A percentile compares a stretch with the other conserved stretches of the same genome.
Conservation (phyloP, 1,140 invertebrate species). For the Scaptomyza graminum region DNA sequence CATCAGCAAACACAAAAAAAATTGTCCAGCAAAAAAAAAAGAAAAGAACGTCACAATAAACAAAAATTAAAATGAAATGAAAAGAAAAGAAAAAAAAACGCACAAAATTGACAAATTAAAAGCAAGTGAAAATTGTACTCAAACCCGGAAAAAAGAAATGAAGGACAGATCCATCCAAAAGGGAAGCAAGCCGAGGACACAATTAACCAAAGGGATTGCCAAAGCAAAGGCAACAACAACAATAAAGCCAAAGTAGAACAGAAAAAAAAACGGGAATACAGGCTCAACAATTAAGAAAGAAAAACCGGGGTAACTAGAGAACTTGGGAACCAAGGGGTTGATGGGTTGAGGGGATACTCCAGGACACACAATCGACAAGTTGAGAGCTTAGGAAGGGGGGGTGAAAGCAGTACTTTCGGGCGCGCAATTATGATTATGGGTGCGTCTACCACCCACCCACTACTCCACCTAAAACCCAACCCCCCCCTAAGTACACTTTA, state of each 20-base stretch:
- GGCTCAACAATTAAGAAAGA: constrained; percentile 62
- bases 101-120: constrained; percentile 78
- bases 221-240: constrained; percentile 16
- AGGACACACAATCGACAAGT: constrained; percentile 62
- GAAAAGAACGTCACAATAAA: constrained; percentile 1
- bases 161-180: constrained; percentile 44
- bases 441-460: constrained; percentile 41
- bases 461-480: constrained; percentile 14
- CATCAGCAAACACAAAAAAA: constrained; percentile 61
- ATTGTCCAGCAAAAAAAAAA: constrained; percentile 6
- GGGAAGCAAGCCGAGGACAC: constrained; percentile 54
- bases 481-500: constrained; percentile 55
- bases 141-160: constrained; percentile 35
- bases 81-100: constrained; percentile 4
- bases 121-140: constrained; percentile 62
- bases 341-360: background rate
- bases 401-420: constrained; percentile 33
- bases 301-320: constrained; percentile 29
- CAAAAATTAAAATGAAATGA: background rate
- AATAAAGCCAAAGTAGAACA: background rate
- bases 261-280: constrained; percentile 24
- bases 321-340: background rate
- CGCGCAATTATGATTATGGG: constrained; percentile 78
- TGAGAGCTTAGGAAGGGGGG: no score
- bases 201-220: constrained; percentile 67